These are phyloP conservation scores for Ibidorhyncha struthersii DNA, from an alignment of 2,113 vertebrate genomes.

Conservation along the genomic window DNA sequence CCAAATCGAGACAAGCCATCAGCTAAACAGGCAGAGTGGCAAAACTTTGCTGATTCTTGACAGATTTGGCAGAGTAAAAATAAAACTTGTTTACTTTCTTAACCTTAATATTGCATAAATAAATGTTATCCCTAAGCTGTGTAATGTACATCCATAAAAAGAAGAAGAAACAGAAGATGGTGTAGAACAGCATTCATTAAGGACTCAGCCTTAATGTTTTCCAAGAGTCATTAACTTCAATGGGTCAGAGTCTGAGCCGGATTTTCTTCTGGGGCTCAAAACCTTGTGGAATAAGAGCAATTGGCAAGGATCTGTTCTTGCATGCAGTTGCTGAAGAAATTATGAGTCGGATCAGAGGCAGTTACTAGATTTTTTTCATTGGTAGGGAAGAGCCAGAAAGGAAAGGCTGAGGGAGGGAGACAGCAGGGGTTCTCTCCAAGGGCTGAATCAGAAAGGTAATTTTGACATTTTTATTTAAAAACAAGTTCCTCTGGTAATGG, in stretches of 20 bases:
- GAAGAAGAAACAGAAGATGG: not conserved
- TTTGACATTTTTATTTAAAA: conserved; percentile 50
- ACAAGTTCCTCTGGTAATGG: not conserved
- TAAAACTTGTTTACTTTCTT: not conserved
- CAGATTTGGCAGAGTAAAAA: not conserved
- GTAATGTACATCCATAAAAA: not conserved
- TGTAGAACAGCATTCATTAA: not conserved
- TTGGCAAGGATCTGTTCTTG: not conserved
- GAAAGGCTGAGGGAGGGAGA: not conserved
- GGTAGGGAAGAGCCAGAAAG: not conserved
- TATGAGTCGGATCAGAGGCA: not conserved
- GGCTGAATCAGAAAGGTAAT: conserved; percentile 33
- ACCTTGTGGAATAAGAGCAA: not conserved
- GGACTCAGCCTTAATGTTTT: not conserved
- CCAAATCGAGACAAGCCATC: not conserved
- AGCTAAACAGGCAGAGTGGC: not conserved
- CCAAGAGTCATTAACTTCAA: not conserved
- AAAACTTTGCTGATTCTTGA: not conserved
- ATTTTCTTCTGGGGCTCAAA: conserved; percentile 25
- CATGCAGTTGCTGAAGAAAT: not conserved
- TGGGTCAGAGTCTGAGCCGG: not conserved
- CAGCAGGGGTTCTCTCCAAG: not conserved
- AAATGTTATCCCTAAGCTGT: not conserved
- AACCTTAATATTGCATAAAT: not conserved
- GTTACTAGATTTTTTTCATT: not conserved